Evolutionary conservation across 2,888 invertebrate species (phyloP).

Genomic region (Theodoxus fluviatilis): DNA sequence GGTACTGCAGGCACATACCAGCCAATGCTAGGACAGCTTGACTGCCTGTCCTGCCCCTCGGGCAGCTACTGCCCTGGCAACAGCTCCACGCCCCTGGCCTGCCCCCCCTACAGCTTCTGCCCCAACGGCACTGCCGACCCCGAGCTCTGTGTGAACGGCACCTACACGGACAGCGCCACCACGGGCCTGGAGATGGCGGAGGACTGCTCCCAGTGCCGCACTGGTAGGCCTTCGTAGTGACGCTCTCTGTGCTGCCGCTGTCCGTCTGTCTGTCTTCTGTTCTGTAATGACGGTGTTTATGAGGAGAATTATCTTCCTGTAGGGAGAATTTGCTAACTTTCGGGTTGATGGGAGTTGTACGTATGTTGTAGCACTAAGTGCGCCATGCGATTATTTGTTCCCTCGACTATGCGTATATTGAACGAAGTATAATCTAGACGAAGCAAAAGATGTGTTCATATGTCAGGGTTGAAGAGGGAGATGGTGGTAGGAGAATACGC

Average conservation of each 20-base stretch:
- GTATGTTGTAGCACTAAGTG: too few relatives aligned
- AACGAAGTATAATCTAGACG: too few relatives aligned
- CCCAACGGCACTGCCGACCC: conserved; percentile 51
- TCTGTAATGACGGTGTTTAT: too few relatives aligned
- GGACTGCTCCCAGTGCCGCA: conserved; percentile 49
- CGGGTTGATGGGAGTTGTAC: too few relatives aligned
- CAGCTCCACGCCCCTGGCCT: conserved; percentile 48
- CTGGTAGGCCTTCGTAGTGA: conserved; percentile 43
- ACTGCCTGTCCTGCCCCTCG: conserved; percentile 47
- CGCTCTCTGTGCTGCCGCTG: neutral
- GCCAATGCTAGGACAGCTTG: conserved; percentile 38
- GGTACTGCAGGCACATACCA: conserved; percentile 55
- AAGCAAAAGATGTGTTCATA: too few relatives aligned
- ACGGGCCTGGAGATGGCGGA: conserved; percentile 40
- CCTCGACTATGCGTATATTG: too few relatives aligned
- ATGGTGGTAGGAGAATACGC: too few relatives aligned
- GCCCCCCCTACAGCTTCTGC: conserved; percentile 59
- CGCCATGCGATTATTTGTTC: too few relatives aligned
- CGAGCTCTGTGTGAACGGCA: conserved; percentile 55
- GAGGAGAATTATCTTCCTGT: too few relatives aligned
- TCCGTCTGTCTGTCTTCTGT: too few relatives aligned
- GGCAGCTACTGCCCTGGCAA: conserved; percentile 51
- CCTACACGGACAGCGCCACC: conserved; percentile 45
- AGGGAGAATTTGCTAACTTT: too few relatives aligned
- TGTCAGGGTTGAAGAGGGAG: too few relatives aligned